These are phyloP conservation scores for Drosophila sulfurigaster DNA, from an alignment of 1,140 invertebrate species.

Conservation along the genomic window DNA sequence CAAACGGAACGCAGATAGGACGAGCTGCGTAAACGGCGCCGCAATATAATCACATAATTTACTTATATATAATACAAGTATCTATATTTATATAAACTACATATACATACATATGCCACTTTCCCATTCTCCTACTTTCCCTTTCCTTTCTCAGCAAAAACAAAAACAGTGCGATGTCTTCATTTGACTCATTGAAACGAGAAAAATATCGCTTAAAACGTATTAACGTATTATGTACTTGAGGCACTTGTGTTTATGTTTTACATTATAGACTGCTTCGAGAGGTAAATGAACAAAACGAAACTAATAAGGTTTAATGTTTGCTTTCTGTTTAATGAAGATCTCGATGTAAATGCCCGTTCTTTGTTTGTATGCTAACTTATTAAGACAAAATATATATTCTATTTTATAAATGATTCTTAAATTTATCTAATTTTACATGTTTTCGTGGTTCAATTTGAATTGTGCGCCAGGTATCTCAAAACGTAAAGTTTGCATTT, in stretches of 20 bases:
- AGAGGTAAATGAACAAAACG: slow-evolving; percentile 2
- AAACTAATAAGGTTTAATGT: slow-evolving; percentile 36
- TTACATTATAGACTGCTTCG: slow-evolving; percentile 55
- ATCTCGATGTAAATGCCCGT: slow-evolving; percentile 78
- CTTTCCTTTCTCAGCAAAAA: slow-evolving; percentile 4
- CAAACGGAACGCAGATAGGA: slow-evolving; percentile 71
- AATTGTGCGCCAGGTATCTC: slow-evolving; percentile 10
- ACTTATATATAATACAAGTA: slow-evolving; percentile 41
- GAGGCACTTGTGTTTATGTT: slow-evolving; percentile 46
- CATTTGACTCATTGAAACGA: slow-evolving; percentile 26
- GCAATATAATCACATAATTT: slow-evolving; percentile 47
- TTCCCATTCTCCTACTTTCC: slow-evolving; percentile 1
- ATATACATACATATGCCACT: slow-evolving; percentile 8
- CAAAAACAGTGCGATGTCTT: slow-evolving; percentile 19
- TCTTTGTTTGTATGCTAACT: slow-evolving; percentile 67
- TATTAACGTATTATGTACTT: slow-evolving; percentile 40
- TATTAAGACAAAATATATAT: slow-evolving; percentile 54
- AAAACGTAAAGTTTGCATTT: slow-evolving; percentile 5
- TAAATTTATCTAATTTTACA: background rate
- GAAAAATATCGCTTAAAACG: slow-evolving; percentile 27
- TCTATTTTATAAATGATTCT: slow-evolving; percentile 55
- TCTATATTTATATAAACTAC: slow-evolving; percentile 54
- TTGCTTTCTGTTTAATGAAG: slow-evolving; percentile 66
- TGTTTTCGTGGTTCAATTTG: background rate
- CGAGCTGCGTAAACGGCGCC: background rate